Evolutionary conservation across 2,888 invertebrate species (phyloP), one percentile per base, ranked within the genome.

Genomic region (Mesochorus sp.): DNA sequence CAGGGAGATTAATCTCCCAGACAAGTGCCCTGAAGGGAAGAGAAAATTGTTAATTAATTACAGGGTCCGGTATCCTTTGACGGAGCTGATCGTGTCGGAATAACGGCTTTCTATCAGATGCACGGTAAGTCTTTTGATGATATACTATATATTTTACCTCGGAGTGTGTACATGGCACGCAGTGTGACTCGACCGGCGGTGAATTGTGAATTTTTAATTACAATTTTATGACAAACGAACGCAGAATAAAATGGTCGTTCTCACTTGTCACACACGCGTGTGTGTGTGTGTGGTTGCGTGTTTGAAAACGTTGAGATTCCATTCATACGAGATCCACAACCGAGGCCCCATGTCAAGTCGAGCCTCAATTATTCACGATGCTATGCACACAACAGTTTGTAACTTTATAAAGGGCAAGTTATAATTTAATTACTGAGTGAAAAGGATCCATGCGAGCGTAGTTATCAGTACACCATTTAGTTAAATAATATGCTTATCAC

Each of bases 41-140:
- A 51, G 3, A 28, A 28, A 14, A 14, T 14, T 14, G 8, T 76
- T 76, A 72, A 80, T 84, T 92, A 75, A 80, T 89, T 93, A 47
- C 92, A 97, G 97, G 98, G 98, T 24, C 97, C 97, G 1, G 95
- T 98, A 0, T 96, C 96, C 0, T 98, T 98, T 89, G 95, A 95
- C 83, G 97, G 97, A 2, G 95, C 97, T 0, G 97, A 98, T 91
- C 94, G 98, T 66, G 94, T 97, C 79, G 97, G 97, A 39, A 95
- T 97, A 82, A 96, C 97, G 0, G 95, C 96, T 5, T 95, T 98
- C 87, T 95, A 96, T 91, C 97, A 97, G 93, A 95, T 97, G 86
- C 97, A 97, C 94, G 95, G 96, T 95, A 92, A 91, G 90, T 84
- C 17, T 31, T 64, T 24, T 44, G 2, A 6, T n/a, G 6, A 3